Base-by-base conservation (phyloP, 2,797 vertebrate species). In the Ctenosaura bakeri region DNA sequence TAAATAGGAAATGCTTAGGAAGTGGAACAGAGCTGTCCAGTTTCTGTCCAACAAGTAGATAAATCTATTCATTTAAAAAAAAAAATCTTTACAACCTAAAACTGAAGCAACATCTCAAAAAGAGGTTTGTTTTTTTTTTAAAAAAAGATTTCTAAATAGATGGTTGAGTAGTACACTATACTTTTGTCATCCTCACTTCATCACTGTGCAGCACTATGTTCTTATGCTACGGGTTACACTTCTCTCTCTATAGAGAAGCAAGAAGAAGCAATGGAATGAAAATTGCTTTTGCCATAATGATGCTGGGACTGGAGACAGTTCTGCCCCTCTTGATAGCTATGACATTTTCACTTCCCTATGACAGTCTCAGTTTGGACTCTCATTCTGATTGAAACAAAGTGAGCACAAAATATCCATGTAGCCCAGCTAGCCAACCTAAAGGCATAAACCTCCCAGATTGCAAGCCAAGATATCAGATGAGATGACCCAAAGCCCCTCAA, bases 401-500 rank as follows among this genome's bases (percentile, higher is more conserved):
- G 78, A 32, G 6, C 6, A 80, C n/a, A 32, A 14, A n/a, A 29
- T 0, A 29, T 38, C 46, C 12, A 54, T 80, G 26, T 32, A 54
- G 50, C 14, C 26, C 26, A 52, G 3, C 46, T 46, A 46, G 42
- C 42, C 4, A 16, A 22, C 46, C 6, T 5, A 35, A 35, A 64
- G 59, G 29, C 62, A 81, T n/a, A n/a, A 81, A 46, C 52, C 16
- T n/a, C 32, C 52, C 1, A 35, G 14, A 26, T 24, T 14, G 32
- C 18, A 81, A 7, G 32, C 79, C 52, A 35, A 2, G 3, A 7
- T 18, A n/a, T n/a, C 52, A n/a, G n/a, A 56, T 59, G 16, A 81
- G 2, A 3, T 32, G 56, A 80, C 84, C 73, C 84, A 85, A 91
- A 90, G 38, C 85, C 76, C 89, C 64, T 73, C 86, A 79, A 88